These are phyloP conservation scores for Guaruba guarouba DNA, from an alignment of 2,113 vertebrate genomes.

Conservation along the genomic window DNA sequence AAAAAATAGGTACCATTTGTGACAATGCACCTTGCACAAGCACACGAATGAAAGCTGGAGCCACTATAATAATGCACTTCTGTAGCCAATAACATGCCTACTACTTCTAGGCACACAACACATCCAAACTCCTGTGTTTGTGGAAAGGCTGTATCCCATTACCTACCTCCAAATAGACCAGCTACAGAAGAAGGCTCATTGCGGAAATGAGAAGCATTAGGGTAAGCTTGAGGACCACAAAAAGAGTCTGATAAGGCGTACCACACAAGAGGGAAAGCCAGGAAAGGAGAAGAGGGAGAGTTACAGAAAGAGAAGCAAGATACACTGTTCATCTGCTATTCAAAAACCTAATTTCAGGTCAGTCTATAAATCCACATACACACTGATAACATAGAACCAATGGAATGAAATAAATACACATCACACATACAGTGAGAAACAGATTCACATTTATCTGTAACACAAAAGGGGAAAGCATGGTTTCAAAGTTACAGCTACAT, in stretches of 20 bases:
- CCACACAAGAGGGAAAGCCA: slow-evolving; percentile 57
- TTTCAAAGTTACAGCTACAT: neutral
- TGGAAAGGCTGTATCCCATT: neutral
- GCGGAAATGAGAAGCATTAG: slow-evolving; percentile 83
- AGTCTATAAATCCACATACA: neutral
- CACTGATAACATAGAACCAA: slow-evolving; percentile 22
- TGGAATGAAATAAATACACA: slow-evolving; percentile 1
- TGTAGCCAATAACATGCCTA: neutral
- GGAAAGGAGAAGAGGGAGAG: slow-evolving; percentile 54
- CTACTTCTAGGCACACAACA: neutral
- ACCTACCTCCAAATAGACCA: slow-evolving; percentile 89
- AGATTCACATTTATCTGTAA: neutral
- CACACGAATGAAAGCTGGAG: neutral
- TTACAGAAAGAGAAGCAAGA: slow-evolving; percentile 60
- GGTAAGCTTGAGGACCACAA: slow-evolving; percentile 83
- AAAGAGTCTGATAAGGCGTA: slow-evolving; percentile 84
- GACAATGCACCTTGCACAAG: neutral
- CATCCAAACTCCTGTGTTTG: neutral
- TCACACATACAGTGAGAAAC: slow-evolving; percentile 21
- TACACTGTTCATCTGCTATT: neutral
- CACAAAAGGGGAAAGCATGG: neutral
- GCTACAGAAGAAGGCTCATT: slow-evolving; percentile 84
- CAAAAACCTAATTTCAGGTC: neutral
- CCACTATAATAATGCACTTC: neutral
- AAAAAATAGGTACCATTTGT: neutral